These are phyloP conservation scores for Stichopus horrens DNA, from an alignment of 53 echinoderm and acorn worm species.

Conservation along the genomic window DNA sequence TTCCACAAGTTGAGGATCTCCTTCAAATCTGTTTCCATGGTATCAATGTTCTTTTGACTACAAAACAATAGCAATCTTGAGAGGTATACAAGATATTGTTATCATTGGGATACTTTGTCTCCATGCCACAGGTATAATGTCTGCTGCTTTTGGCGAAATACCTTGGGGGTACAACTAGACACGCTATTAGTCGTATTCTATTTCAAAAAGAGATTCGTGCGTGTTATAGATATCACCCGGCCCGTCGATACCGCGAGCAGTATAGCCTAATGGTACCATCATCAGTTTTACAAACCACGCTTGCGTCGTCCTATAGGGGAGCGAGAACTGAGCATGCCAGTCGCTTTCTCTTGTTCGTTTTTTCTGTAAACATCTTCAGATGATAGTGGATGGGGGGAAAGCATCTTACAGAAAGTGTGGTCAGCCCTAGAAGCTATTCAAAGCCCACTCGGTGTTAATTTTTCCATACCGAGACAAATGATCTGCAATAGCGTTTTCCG, in stretches of 20 bases:
- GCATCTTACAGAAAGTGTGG: conserved; percentile 29
- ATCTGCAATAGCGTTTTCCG: too few relatives aligned
- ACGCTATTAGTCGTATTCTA: conserved; percentile 25
- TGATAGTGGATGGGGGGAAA: conserved; percentile 57
- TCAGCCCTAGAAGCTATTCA: conserved; percentile 3
- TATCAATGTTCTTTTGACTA: conserved; percentile 43
- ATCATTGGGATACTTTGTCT: conserved; percentile 34
- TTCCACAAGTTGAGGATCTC: conserved; percentile 42
- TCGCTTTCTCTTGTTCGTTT: conserved; percentile 37
- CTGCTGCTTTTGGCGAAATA: too few relatives aligned
- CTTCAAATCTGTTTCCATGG: conserved; percentile 37
- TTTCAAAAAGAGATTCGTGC: neutral
- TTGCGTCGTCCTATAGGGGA: neutral
- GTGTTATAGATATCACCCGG: conserved; percentile 39
- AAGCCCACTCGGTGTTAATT: too few relatives aligned
- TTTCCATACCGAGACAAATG: too few relatives aligned
- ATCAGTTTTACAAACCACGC: conserved; percentile 51
- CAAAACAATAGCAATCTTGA: conserved; percentile 48
- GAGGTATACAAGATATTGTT: conserved; percentile 49
- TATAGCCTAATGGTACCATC: conserved; percentile 40
- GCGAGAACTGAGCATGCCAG: conserved; percentile 3
- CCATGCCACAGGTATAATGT: neutral
- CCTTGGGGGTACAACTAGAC: too few relatives aligned
- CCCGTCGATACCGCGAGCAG: conserved; percentile 18
- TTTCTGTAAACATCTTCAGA: conserved; percentile 53